Base-by-base conservation (phyloP, 2,797 vertebrate species). In the Pelodytes ibericus region DNA sequence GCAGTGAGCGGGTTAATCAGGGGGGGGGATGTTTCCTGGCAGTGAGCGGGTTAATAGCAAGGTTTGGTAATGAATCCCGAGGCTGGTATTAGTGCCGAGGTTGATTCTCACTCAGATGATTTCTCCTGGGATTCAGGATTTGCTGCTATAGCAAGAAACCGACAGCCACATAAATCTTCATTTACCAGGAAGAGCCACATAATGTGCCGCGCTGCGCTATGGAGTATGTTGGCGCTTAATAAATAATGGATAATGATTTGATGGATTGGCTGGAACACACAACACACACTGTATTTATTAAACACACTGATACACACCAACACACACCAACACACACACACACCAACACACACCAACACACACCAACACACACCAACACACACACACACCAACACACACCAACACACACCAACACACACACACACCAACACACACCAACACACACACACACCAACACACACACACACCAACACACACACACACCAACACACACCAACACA, bases 81-180 rank as follows among this genome's bases (percentile, higher is more conserved):
- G 80, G 76, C 81, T 82, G 82, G 74, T 80, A 83, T 79, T 80
- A 82, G 82, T 74, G 77, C 65, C 53, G 66, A 68, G 69, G 68
- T 56, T 79, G 70, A 80, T 80, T 79, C 62, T 83, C 82, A 83
- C 79, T 83, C 74, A 49, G 44, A 49, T 83, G 82, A 83, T 83
- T 83, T 83, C 82, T 83, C 82, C 59, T 58, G 82, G 79, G 82
- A 83, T 18, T 51, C 66, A 60, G 72, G 67, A 75, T 36, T 36
- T 71, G 78, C 72, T 66, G 77, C 59, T 59, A 71, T 71, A 80
- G 77, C 77, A 74, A 4, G 68, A 77, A 59, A 61, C 74, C 73
- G 79, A 77, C 82, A 83, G 69, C 68, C 62, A 51, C 82, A 83
- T 82, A 79, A 82, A 83, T 83, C 82, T 80, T 80, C 78, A 81